These are phyloP conservation scores for Pristionchus japonicus DNA, from an alignment of 2,888 invertebrate species.

Conservation along the genomic window DNA sequence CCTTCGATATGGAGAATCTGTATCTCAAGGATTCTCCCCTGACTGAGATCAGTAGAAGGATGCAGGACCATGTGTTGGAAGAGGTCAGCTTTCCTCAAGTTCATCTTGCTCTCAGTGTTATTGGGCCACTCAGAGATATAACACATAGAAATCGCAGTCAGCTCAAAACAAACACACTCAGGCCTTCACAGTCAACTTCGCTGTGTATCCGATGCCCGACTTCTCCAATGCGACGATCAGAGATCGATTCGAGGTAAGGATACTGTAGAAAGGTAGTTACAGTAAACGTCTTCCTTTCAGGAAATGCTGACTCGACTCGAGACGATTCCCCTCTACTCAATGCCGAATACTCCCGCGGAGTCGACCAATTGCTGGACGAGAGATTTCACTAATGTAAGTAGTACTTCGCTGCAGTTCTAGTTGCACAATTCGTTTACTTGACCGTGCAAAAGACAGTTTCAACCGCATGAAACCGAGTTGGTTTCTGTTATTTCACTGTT, in stretches of 20 bases:
- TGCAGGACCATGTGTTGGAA: slow-evolving; percentile 59
- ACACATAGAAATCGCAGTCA: not conserved
- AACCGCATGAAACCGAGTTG: too few species aligned
- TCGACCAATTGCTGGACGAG: slow-evolving; percentile 68
- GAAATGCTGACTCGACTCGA: slow-evolving; percentile 40
- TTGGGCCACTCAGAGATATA: too few species aligned
- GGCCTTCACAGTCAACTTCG: slow-evolving; percentile 72
- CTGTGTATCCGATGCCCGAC: slow-evolving; percentile 66
- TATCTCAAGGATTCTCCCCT: slow-evolving; percentile 70
- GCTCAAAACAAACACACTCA: slow-evolving; percentile 47
- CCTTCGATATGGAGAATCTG: slow-evolving; percentile 73
- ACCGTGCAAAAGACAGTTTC: not conserved
- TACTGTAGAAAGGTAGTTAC: not conserved
- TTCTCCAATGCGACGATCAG: slow-evolving; percentile 65
- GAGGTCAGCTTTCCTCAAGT: not conserved
- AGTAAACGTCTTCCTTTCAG: not conserved
- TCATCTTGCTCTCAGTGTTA: too few species aligned
- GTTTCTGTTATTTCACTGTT: too few species aligned
- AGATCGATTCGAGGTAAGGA: slow-evolving; percentile 66
- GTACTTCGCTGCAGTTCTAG: too few species aligned
- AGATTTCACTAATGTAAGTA: slow-evolving; percentile 63
- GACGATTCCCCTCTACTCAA: slow-evolving; percentile 14
- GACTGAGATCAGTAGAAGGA: slow-evolving; percentile 68
- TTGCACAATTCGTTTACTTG: too few species aligned
- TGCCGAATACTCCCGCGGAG: slow-evolving; percentile 21